Conservation (phyloP, 1,140 invertebrate species). For the Drosophila watanabei region DNA sequence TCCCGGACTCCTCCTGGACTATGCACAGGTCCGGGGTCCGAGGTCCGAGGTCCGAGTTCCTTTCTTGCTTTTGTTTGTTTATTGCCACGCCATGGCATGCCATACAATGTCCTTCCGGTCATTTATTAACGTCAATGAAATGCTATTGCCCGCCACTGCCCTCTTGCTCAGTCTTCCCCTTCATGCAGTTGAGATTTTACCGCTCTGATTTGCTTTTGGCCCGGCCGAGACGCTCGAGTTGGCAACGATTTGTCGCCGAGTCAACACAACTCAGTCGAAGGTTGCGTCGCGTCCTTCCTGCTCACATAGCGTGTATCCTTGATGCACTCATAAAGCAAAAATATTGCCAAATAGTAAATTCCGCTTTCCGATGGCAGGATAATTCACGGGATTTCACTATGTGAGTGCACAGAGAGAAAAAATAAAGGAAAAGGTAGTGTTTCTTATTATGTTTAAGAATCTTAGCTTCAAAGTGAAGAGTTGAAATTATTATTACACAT, state of each 20-base stretch:
- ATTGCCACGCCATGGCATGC: slow-evolving; percentile 78
- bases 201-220: slow-evolving; percentile 39
- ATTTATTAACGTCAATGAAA: slow-evolving; percentile 84
- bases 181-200: slow-evolving; percentile 35
- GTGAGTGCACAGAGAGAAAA: slow-evolving; percentile 1
- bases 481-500: no score
- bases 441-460: neutral
- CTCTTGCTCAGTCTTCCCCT: slow-evolving; percentile 20
- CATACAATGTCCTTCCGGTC: slow-evolving; percentile 83
- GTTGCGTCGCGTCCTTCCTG: slow-evolving; percentile 53
- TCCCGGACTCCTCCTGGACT: neutral
- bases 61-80: slow-evolving; percentile 71
- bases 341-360: slow-evolving; percentile 57
- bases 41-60: slow-evolving; percentile 9
- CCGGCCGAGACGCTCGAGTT: slow-evolving; percentile 64
- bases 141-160: slow-evolving; percentile 51
- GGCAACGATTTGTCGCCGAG: slow-evolving; percentile 79
- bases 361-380: slow-evolving; percentile 9
- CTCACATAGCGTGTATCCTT: slow-evolving; percentile 34
- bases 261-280: slow-evolving; percentile 75
- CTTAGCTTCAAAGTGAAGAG: no score
- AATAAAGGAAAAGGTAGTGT: neutral
- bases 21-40: slow-evolving; percentile 17
- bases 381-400: neutral
- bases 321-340: slow-evolving; percentile 67